phyloP scores from a whole-genome alignment of 2,888 invertebrate genomes.

The Platypus cylindrus region DNA sequence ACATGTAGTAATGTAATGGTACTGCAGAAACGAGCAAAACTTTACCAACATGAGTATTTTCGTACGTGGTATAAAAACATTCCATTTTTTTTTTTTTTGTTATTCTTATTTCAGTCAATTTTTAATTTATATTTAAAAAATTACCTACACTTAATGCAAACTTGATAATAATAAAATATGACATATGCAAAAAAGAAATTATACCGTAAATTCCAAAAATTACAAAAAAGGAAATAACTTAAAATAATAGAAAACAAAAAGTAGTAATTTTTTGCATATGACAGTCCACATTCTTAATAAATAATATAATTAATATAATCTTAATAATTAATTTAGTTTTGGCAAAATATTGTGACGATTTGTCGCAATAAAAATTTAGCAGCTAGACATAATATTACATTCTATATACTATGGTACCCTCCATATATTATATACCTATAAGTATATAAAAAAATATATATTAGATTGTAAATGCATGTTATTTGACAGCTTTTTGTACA shows the following conservation, averaged over 20 bases:
- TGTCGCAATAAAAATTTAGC: conserved; percentile 24
- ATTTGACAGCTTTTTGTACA: conserved; percentile 37
- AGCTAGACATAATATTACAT: conserved; percentile 37
- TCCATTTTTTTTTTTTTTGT: conserved; percentile 10
- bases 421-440: conserved; percentile 26
- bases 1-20: too few species aligned
- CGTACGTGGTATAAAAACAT: conserved; percentile 12
- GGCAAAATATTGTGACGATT: conserved; percentile 19
- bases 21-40: too few species aligned
- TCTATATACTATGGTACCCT: conserved; percentile 38
- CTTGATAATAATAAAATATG: conserved; percentile 30
- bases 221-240: conserved; percentile 2
- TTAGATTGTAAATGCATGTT: conserved; percentile 36
- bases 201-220: conserved; percentile 22
- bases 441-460: conserved; percentile 28
- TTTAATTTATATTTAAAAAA: conserved; percentile 25
- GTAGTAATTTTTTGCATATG: conserved; percentile 33
- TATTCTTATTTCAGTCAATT: conserved; percentile 5
- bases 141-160: conserved; percentile 25
- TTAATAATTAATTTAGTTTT: too few species aligned
- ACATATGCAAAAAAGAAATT: conserved; percentile 31
- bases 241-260: conserved; percentile 16
- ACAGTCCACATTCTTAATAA: conserved; percentile 33
- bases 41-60: too few species aligned
- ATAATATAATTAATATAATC: too few species aligned